Conservation (phyloP, 2,113 vertebrate species). For the Anser brachyrhynchus region DNA sequence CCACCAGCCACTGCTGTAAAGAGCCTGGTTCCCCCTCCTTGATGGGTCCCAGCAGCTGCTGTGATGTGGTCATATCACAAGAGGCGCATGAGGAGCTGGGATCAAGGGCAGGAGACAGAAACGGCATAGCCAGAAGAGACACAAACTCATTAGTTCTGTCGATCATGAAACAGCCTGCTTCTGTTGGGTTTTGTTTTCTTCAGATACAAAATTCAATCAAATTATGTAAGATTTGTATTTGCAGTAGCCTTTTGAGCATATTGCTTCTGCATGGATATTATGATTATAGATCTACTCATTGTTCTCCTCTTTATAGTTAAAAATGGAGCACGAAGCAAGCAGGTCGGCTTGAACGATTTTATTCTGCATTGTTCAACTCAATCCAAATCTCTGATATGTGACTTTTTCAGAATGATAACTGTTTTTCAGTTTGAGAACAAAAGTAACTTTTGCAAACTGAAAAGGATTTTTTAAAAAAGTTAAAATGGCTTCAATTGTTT, state of each 20-base stretch:
- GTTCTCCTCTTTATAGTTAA: not conserved
- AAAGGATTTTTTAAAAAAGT: not conserved
- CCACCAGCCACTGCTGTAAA: not conserved
- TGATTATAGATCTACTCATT: not conserved
- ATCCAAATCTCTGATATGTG: not conserved
- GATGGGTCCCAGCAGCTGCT: not conserved
- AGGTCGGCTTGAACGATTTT: not conserved
- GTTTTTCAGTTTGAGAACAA: not conserved
- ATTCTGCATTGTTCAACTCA: not conserved
- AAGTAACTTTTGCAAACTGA: slow-evolving; percentile 7
- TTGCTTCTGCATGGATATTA: not conserved
- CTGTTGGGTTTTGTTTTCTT: not conserved
- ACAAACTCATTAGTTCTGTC: not conserved
- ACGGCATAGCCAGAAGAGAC: not conserved
- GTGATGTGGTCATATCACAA: accelerated
- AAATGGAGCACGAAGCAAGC: not conserved
- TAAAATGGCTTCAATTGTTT: not conserved
- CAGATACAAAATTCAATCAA: not conserved
- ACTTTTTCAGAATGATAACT: not conserved
- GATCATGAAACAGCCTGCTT: not conserved
- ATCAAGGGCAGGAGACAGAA: not conserved
- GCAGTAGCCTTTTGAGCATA: not conserved
- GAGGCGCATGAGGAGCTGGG: not conserved
- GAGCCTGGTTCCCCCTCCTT: not conserved
- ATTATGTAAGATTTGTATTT: not conserved